Base-by-base conservation (phyloP, 2,797 vertebrate species). In the Cyclopterus lumpus region DNA sequence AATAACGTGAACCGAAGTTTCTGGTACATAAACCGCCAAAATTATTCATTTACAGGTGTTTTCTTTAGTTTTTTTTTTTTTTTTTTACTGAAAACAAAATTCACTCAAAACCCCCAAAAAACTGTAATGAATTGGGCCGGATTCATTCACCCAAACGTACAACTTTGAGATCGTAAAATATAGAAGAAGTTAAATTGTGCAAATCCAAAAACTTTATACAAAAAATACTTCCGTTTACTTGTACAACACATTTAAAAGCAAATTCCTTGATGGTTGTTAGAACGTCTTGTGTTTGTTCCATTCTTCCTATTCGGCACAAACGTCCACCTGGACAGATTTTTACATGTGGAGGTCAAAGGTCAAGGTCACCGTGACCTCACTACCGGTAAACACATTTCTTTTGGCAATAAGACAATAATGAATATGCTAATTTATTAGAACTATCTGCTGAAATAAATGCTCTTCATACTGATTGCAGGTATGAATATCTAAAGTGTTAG, bases 51-150 rank as follows among this genome's bases (percentile, higher is more conserved):
- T n/a, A n/a, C n/a, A n/a, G n/a, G n/a, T n/a, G n/a, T n/a, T n/a
- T n/a, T n/a, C n/a, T n/a, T n/a, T n/a, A n/a, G n/a, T n/a, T n/a
- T n/a, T n/a, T n/a, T n/a, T n/a, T n/a, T n/a, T n/a, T n/a, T n/a
- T n/a, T n/a, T n/a, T n/a, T 79, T 67, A 71, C 28, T 70, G 64
- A 71, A 61, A 55, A 51, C 42, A 4, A 84, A 84, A 88, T 86
- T 75, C n/a, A 49, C 18, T 75, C 80, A n/a, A n/a, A n/a, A n/a
- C n/a, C n/a, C n/a, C n/a, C 9, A 38, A 3, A 61, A 53, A 71
- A 38, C 68, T 84, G 79, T 44, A 51, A 71, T n/a, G 59, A 74
- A 70, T 81, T 54, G 80, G 60, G 67, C 46, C 64, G 46, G 22
- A 68, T 73, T 73, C 71, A 67, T 38, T 83, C 51, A 51, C 64